Conservation (phyloP, 37 sponge, comb jelly and placozoan species). For the Spongilla lacustris region DNA sequence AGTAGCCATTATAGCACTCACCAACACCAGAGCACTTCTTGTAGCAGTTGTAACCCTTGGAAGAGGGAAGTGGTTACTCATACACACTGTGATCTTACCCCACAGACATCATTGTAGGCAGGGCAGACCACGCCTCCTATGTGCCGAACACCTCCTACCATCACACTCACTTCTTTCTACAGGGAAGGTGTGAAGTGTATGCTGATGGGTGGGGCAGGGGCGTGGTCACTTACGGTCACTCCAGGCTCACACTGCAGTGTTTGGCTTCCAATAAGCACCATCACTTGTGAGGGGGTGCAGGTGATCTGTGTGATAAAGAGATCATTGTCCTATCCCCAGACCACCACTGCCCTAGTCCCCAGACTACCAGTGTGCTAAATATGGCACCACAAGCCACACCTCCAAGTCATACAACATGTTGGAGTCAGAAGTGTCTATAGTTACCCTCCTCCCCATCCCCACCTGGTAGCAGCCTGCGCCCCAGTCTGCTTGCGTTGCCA, state of each 20-base stretch:
- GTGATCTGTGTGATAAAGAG: constrained; percentile 20
- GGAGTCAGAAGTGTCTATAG: too few relatives aligned
- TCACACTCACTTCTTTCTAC: constrained; percentile 1
- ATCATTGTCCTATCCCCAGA: too few relatives aligned
- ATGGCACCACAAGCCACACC: too few relatives aligned
- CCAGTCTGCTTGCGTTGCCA: constrained; percentile 4
- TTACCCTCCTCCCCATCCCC: neutral
- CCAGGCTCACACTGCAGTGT: neutral
- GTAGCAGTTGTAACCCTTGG: constrained; percentile 36
- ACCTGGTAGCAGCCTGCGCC: constrained; percentile 65
- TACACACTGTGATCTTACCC: constrained; percentile 23
- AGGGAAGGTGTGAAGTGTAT: neutral
- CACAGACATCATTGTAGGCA: constrained; percentile 41
- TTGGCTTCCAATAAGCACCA: constrained; percentile 5
- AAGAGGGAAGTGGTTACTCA: neutral
- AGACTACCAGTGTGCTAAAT: too few relatives aligned
- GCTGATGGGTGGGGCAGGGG: neutral
- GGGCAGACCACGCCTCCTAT: constrained; percentile 54
- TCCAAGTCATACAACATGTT: too few relatives aligned
- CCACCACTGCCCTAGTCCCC: too few relatives aligned
- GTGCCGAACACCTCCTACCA: neutral
- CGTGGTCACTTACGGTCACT: constrained; percentile 1
- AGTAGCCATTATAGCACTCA: constrained; percentile 29
- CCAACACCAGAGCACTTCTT: constrained; percentile 55
- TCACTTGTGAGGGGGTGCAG: constrained; percentile 11